Evolutionary conservation across 1,140 invertebrate species (phyloP), one percentile per base, ranked within the genome.

Genomic region (Samia ricini): DNA sequence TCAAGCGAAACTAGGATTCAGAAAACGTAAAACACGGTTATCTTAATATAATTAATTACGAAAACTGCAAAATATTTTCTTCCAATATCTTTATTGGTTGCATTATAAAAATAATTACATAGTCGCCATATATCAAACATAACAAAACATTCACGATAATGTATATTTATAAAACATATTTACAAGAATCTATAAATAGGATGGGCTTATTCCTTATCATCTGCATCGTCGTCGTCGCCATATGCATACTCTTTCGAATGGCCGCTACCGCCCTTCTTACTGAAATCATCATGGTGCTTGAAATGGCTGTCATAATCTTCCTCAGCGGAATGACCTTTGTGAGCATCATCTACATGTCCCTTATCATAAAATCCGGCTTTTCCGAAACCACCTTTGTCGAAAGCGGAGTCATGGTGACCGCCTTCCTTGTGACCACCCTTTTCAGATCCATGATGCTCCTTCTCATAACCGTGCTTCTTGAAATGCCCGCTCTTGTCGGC

Each of bases 401-500:
- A 91, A 0, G 71, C 92, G 0, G 91, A 88, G 18, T 92, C 91
- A 54, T 90, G 89, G 26, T 89, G 79, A 3, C 80, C 89, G 0
- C 91, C 93, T 56, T 93, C 91, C 61, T 92, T 79, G 66, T 92
- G 90, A n/a, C 66, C 91, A 2, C 92, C 93, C 24, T 91, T 87
- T n/a, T 81, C 84, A 1, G 88, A 80, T 4, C 84, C 84, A 69
- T 93, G 91, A 26, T 93, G 79, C 20, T 88, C 81, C 42, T 93
- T 85, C 58, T 85, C 80, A 36, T 85, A 81, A 0, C 90, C 93
- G 71, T 94, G 91, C 66, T 94, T 94, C 29, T 92, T 91, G 74
- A 92, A 93, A 71, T 94, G 89, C 1, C 94, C 94, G 50, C 91
- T 92, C 10, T 93, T 92, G 76, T 95, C 92, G 6, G 91, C 92